These are phyloP conservation scores for Tangara arthus DNA, from an alignment of 2,797 vertebrate genomes.

Conservation along the genomic window DNA sequence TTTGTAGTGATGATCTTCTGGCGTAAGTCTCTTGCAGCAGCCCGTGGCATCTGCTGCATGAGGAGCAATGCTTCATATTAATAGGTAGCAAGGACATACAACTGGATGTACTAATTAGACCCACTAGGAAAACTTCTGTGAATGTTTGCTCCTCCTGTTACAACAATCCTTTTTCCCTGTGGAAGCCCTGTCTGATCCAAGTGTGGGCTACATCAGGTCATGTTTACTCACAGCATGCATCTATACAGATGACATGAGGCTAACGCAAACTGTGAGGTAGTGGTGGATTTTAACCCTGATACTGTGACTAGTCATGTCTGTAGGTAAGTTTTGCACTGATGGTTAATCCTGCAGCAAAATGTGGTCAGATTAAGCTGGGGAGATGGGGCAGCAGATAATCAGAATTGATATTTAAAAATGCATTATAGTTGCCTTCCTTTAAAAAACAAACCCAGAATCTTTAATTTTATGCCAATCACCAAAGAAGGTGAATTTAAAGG, in stretches of 20 bases:
- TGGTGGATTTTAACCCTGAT: background rate
- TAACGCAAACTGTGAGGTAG: rapidly evolving
- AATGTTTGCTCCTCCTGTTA: background rate
- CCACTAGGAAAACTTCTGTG: background rate
- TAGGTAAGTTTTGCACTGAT: background rate
- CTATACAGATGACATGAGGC: background rate
- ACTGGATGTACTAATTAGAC: background rate
- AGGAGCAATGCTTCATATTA: background rate
- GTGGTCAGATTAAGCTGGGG: background rate
- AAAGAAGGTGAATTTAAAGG: background rate
- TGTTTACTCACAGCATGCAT: background rate
- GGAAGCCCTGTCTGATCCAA: background rate
- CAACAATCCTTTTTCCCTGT: rapidly evolving
- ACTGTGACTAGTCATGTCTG: rapidly evolving
- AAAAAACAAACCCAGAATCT: background rate
- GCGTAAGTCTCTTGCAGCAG: background rate
- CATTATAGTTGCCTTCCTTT: background rate
- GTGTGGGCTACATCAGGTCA: background rate
- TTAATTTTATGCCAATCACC: background rate
- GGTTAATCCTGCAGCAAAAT: background rate
- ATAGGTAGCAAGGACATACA: background rate
- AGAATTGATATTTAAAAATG: background rate
- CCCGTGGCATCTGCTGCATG: background rate
- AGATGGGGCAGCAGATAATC: background rate
- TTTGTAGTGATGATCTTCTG: background rate